phyloP scores from a whole-genome alignment of 1,140 invertebrate species.

The Aplysia californica region DNA sequence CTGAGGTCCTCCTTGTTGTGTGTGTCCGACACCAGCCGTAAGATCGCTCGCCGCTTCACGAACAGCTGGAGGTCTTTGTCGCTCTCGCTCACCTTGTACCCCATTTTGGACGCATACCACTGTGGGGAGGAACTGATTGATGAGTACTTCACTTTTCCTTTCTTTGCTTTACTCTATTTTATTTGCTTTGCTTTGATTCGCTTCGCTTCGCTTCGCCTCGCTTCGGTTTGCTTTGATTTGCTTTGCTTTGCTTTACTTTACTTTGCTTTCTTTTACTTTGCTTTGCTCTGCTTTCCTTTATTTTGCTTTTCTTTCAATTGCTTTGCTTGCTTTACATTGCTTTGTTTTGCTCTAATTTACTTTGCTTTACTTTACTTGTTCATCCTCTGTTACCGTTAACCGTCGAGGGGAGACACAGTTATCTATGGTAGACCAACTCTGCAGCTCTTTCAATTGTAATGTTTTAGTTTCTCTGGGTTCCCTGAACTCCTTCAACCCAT shows the following conservation, averaged over 20 bases:
- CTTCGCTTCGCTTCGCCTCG: not conserved
- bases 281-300: not conserved
- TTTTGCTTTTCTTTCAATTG: not conserved
- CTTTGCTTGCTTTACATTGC: too few species aligned
- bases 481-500: too few species aligned
- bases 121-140: not conserved
- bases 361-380: too few species aligned
- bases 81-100: not conserved
- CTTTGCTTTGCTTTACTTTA: not conserved
- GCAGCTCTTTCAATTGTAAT: too few species aligned
- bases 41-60: conserved; percentile 35
- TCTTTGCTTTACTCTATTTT: not conserved
- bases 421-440: too few species aligned
- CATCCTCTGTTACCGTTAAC: too few species aligned
- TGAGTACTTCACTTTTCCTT: not conserved
- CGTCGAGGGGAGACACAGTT: too few species aligned
- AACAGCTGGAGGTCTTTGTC: not conserved
- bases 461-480: too few species aligned
- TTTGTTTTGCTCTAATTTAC: too few species aligned
- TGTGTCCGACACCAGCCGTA: conserved; percentile 37
- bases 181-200: not conserved
- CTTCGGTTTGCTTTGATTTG: not conserved
- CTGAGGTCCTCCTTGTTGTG: conserved; percentile 44
- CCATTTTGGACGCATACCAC: not conserved
- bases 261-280: not conserved